Conservation (phyloP, 2,888 invertebrate species). For the Emmelina monodactyla region DNA sequence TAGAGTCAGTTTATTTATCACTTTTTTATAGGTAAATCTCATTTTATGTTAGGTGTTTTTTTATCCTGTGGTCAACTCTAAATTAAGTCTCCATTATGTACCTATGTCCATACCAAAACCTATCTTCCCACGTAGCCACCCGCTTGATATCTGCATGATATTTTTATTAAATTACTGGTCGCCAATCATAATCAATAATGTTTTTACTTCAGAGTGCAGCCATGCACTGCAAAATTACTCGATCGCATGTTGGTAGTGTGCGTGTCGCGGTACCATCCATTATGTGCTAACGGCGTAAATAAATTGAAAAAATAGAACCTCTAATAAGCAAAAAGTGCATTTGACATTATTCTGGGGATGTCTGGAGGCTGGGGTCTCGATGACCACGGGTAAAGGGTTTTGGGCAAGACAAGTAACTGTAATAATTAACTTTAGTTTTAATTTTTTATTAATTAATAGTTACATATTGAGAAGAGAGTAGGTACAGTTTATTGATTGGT, state of each 20-base stretch:
- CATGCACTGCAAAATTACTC: conserved; percentile 27
- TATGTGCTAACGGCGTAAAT: conserved; percentile 23
- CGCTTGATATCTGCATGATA: background rate
- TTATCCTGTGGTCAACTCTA: no score
- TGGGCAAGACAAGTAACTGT: no score
- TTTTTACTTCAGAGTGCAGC: conserved; percentile 14
- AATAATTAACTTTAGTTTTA: no score
- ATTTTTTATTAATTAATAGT: no score
- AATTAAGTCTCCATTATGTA: no score
- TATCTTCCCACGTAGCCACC: background rate
- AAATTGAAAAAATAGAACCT: conserved; percentile 16
- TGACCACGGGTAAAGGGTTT: conserved; percentile 2
- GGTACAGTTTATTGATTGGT: no score
- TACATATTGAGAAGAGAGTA: no score
- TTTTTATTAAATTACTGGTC: background rate
- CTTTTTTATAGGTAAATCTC: no score
- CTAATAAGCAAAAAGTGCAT: conserved; percentile 1
- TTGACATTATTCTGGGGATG: background rate
- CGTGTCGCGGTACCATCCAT: conserved; percentile 31
- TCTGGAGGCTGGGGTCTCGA: background rate
- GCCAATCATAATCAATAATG: conserved; percentile 3
- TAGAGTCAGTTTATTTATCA: no score
- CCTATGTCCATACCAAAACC: no score
- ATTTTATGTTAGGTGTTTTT: no score
- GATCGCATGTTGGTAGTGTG: conserved; percentile 31